A percentile compares a stretch with the other conserved stretches of the same genome.
Conservation (phyloP, 2,113 vertebrate species). For the Coregonus clupeaformis region DNA sequence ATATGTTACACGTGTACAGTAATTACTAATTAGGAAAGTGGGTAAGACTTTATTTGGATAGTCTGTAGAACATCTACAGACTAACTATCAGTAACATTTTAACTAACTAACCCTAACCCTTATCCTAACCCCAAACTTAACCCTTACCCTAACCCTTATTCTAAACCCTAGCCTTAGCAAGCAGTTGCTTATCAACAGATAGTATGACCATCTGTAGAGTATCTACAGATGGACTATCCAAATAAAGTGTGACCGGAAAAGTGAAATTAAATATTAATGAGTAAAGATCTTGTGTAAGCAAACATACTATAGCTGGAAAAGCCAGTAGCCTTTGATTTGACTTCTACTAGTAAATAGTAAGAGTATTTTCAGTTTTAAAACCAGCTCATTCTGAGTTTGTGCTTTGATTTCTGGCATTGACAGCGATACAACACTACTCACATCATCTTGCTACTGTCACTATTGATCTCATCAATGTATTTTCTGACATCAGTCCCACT, state of each 20-base stretch:
- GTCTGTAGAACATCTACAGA: too few relatives aligned
- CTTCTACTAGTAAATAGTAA: background rate
- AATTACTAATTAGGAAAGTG: background rate
- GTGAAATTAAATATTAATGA: background rate
- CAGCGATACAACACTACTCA: constrained; percentile 9
- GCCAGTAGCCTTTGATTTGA: background rate
- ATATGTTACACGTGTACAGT: background rate
- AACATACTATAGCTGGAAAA: background rate
- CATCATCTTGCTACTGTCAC: constrained; percentile 17
- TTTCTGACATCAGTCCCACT: background rate
- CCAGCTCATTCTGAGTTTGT: background rate
- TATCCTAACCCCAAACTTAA: too few relatives aligned
- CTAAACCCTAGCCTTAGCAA: too few relatives aligned
- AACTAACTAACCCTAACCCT: too few relatives aligned
- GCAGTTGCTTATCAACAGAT: too few relatives aligned
- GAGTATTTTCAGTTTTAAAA: too few relatives aligned
- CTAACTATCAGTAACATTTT: too few relatives aligned
- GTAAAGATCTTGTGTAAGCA: constrained; percentile 4
- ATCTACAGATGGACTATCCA: too few relatives aligned
- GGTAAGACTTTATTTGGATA: too few relatives aligned
- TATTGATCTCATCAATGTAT: background rate
- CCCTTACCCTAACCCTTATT: too few relatives aligned
- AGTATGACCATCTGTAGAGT: too few relatives aligned
- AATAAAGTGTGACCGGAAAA: background rate
- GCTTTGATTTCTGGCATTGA: background rate